Conservation (phyloP, 2,113 vertebrate genomes). For the Recurvirostra avosetta region DNA sequence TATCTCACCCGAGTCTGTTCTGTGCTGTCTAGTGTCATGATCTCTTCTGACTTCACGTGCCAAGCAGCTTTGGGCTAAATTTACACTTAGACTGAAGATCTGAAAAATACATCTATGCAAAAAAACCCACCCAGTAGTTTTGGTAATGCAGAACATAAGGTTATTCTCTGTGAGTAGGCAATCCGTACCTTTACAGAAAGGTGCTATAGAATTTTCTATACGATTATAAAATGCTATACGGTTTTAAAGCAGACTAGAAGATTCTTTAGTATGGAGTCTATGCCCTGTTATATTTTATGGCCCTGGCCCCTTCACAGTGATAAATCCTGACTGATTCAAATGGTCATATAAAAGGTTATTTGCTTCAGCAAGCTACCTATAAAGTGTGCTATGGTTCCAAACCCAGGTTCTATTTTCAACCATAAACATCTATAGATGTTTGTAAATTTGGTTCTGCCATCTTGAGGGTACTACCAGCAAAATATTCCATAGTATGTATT, state of each 20-base stretch:
- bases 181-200: background rate
- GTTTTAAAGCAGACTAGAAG: background rate
- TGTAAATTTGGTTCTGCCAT: background rate
- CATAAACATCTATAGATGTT: background rate
- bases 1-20: background rate
- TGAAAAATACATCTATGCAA: background rate
- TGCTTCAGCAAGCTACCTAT: background rate
- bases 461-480: background rate
- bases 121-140: accelerated
- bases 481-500: background rate
- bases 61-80: background rate
- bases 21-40: background rate
- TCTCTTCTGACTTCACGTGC: background rate
- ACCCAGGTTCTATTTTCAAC: background rate
- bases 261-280: background rate
- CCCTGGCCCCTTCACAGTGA: background rate
- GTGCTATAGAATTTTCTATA: background rate
- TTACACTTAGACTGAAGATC: background rate
- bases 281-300: background rate
- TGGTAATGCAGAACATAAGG: background rate
- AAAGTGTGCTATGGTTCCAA: background rate
- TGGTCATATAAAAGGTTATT: background rate
- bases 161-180: background rate
- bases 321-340: background rate
- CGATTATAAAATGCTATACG: background rate